Base-by-base conservation (phyloP, 2,113 vertebrate genomes). In the Vulpes ferrilata region DNA sequence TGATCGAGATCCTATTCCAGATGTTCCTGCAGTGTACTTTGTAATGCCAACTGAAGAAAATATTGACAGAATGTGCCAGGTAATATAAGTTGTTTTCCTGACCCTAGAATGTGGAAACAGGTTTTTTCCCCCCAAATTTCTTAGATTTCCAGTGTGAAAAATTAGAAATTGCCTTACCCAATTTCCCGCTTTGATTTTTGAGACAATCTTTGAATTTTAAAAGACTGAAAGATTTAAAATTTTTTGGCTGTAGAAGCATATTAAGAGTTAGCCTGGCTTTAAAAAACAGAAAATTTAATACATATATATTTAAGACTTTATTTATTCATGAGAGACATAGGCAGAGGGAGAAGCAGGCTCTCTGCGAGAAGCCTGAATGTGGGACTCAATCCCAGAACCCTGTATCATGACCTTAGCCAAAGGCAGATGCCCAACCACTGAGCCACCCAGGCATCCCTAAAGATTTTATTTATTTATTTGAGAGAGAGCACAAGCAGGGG, bases 41-140 rank as follows among this genome's bases (percentile, higher is more conserved):
- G 98, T 99, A 83, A 99, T 99, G 99, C 99, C 99, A 97, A 99
- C 99, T 96, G 99, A 99, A 98, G 99, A 99, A 99, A 99, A 99
- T 98, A 99, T 99, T 96, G 99, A 99, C 98, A 99, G 99, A 97
- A 99, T 99, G 98, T 99, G 99, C 96, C 99, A 99, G 99, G 99
- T 99, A 99, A 97, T 73, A 48, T 32, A 53, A 20, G 23, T 96
- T 97, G 19, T 83, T 79, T 95, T 91, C 3, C 88, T 74, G 25
- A 89, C 19, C 60, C 38, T 85, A 78, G 10, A 86, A 92, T 94
- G 22, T 80, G 4, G 48, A 57, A 80, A 90, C 51, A 95, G 12
- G 57, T 43, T 88, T 81, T 81, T n/a, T 43, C 43, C 43, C 43
- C 43, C 43, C 5, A 83, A 91, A 27, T 53, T 51, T 27, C 35